Base-by-base conservation (phyloP, 2,888 invertebrate genomes). In the Campopleginae sp. region DNA sequence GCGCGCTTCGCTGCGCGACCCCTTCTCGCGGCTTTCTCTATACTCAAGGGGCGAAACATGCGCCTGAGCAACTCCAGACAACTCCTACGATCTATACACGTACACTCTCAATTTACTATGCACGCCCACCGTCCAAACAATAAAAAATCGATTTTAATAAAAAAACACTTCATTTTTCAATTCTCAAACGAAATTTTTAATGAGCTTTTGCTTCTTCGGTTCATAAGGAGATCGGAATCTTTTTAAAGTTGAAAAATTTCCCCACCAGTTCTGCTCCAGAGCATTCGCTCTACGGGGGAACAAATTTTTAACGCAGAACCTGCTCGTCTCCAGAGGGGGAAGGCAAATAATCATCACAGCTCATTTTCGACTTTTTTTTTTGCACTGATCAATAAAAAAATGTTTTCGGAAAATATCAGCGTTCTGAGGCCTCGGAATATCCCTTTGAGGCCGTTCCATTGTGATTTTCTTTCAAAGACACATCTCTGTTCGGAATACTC, bases 1-100 rank as follows among this genome's bases (percentile, higher is more conserved):
- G 85, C 77, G 84, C 85, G 66, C 70, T 70, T 68, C 85, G 76
- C 46, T n/a, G n/a, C 79, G 58, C 58, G 76, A 80, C 72, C 80
- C 85, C 74, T 83, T 63, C 82, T 74, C 63, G 82, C 54, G 23
- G 10, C 38, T 48, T 63, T 63, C 54, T 63, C 33, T 42, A 38
- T 51, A 71, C 70, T 63, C 63, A 23, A 63, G 61, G 70, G 71
- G 48, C 61, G 71, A 71, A 79, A 68, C 42, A 58, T 70, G 71
- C 61, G 70, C 70, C 61, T 48, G 61, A 71, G 70, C 79, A 31
- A 72, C 48, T 51, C 71, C 71, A 48, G n/a, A 61, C 51, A 80
- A 80, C 33, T n/a, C 68, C 31, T 68, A 54, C 54, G 54, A 58
- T 14, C 19, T 58, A 51, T 68, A 54, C 27, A 8, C 44, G 7